Base-by-base conservation (phyloP, 2,113 vertebrate genomes). In the Picathartes gymnocephalus region DNA sequence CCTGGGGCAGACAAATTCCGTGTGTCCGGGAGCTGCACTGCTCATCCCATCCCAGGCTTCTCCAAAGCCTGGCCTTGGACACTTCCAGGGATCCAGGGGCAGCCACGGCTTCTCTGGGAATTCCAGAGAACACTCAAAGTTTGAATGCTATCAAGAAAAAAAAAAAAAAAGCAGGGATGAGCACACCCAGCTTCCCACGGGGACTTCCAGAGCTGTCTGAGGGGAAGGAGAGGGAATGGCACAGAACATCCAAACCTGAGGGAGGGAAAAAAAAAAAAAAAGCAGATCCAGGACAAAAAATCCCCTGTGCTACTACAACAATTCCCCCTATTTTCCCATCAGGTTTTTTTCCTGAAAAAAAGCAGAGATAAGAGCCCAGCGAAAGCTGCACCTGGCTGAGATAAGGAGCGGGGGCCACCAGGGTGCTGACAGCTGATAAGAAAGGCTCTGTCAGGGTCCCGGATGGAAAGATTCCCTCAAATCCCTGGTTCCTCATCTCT, bases 341-440 rank as follows among this genome's bases (percentile, higher is more conserved):
- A 7, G 13, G 9, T 83, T 53, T 18, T 47, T 23, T 57, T 7
- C 10, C 64, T 13, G 37, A 18, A 57, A 18, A 57, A 69, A 73
- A 47, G 10, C 5, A 23, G 45, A 65, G 84, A 77, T 64, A 70
- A 39, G 3, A 18, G 83, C 30, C 4, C 68, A 44, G 77, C 62
- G 60, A 10, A 7, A 47, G 20, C 58, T 24, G 51, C n/a, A 7
- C 31, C 7, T n/a, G 1, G 65, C 31, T 60, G 64, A 82, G 92
- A 69, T 56, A 88, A 77, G 81, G 58, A 47, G 23, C 58, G 11
- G 0, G 25, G 48, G 6, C 39, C 13, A 31, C 0, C 5, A 50
- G 87, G 83, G 72, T 24, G 83, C n/a, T 81, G 81, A 77, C 66
- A 79, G 65, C 70, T 48, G 79, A 66, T 58, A 66, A 85, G 73